A percentile compares a stretch with the other conserved stretches of the same genome.
These are phyloP conservation scores for Sipha maydis DNA, from an alignment of 2,888 invertebrate species.

Conservation along the genomic window DNA sequence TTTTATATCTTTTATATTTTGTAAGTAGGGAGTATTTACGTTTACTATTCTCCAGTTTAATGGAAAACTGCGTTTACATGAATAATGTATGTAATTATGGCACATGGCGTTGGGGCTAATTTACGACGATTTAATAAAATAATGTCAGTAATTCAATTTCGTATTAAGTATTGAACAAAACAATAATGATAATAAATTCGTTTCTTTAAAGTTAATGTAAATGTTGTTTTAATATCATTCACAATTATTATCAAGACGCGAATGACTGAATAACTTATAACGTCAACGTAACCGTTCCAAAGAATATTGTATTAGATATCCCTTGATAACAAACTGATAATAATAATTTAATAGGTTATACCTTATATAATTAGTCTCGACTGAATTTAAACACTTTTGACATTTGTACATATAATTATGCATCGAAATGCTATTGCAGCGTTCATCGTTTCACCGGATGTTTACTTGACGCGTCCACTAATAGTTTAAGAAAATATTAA, in stretches of 20 bases:
- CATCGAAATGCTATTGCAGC: too few species aligned
- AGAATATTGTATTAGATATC: background rate
- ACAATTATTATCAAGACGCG: background rate
- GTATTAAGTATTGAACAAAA: background rate
- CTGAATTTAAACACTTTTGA: background rate
- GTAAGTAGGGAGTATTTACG: background rate
- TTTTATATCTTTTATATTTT: background rate
- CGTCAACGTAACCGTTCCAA: background rate
- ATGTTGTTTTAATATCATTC: background rate
- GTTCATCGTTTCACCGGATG: too few species aligned
- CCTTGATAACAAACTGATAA: background rate
- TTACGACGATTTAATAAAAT: conserved; percentile 31
- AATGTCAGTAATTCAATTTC: background rate
- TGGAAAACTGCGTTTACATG: conserved; percentile 17
- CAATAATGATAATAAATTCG: conserved; percentile 6
- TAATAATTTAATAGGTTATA: background rate
- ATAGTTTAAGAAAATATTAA: too few species aligned
- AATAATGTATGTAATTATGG: conserved; percentile 52
- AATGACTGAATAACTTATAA: background rate
- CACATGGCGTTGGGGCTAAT: conserved; percentile 9
- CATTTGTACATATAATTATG: background rate
- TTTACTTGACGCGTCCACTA: too few species aligned
- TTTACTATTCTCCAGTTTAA: conserved; percentile 4
- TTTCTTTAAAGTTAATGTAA: background rate
- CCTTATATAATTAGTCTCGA: background rate